Conservation (phyloP, 2,797 vertebrate species). For the Epinephelus awoara region DNA sequence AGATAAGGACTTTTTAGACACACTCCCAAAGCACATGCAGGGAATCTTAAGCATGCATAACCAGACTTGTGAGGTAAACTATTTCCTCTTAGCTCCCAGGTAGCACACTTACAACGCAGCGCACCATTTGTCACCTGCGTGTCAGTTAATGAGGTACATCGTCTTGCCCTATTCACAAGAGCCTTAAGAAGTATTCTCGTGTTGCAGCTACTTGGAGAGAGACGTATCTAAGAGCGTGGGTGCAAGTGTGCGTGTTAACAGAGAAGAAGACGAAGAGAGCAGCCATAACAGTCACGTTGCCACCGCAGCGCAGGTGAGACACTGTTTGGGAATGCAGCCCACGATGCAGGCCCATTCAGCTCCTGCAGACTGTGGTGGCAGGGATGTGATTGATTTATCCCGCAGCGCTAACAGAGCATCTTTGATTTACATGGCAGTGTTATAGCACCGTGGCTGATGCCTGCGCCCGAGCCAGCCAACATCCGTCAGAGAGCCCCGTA, state of each 20-base stretch:
- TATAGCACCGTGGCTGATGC: slow-evolving; percentile 48
- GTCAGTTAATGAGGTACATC: slow-evolving; percentile 67
- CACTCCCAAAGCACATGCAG: slow-evolving; percentile 18
- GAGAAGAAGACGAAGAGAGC: slow-evolving; percentile 38
- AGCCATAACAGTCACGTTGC: slow-evolving; percentile 55
- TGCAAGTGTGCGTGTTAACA: slow-evolving; percentile 50
- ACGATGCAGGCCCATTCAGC: slow-evolving; percentile 81
- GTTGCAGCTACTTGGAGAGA: slow-evolving; percentile 63
- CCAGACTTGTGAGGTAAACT: slow-evolving; percentile 33
- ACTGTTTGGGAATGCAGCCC: slow-evolving; percentile 71
- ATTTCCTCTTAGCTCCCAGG: slow-evolving; percentile 48
- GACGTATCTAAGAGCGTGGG: slow-evolving; percentile 52
- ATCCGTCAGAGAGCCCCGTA: slow-evolving; percentile 50
- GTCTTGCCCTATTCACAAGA: slow-evolving; percentile 51
- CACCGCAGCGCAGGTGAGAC: slow-evolving; percentile 69
- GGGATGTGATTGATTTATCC: slow-evolving; percentile 64
- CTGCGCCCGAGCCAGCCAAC: slow-evolving; percentile 59
- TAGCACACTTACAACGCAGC: slow-evolving; percentile 61
- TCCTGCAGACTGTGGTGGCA: slow-evolving; percentile 73
- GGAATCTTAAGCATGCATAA: slow-evolving; percentile 48
- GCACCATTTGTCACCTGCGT: slow-evolving; percentile 68
- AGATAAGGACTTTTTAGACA: slow-evolving; percentile 21
- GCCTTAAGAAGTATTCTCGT: slow-evolving; percentile 70
- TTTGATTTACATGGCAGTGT: slow-evolving; percentile 67
- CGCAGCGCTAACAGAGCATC: slow-evolving; percentile 42